Evolutionary conservation across 2,113 vertebrate species (phyloP).

Genomic region (Vireo altiloquus): DNA sequence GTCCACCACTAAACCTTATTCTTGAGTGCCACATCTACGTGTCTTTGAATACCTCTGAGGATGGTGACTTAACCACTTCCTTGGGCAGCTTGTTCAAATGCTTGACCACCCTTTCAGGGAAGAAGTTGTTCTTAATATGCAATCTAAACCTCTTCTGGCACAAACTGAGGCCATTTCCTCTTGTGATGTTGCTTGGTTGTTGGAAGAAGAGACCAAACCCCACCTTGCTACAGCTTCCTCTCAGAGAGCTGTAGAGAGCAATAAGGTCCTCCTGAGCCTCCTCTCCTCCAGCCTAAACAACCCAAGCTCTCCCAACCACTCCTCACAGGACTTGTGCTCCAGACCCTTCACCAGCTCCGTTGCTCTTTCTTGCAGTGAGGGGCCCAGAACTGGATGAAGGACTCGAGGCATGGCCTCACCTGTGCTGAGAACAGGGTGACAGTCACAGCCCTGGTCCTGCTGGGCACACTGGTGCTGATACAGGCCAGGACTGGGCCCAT

Average conservation of each 20-base stretch:
- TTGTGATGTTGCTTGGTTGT: too few species aligned
- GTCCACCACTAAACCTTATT: not conserved
- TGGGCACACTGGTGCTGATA: not conserved
- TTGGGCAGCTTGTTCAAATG: not conserved
- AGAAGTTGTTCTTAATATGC: not conserved
- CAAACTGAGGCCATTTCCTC: not conserved
- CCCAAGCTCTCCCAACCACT: not conserved
- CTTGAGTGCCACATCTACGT: not conserved
- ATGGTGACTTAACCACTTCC: not conserved
- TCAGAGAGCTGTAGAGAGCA: not conserved
- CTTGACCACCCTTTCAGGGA: not conserved
- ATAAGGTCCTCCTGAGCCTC: too few species aligned
- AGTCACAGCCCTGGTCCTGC: not conserved
- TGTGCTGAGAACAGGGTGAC: not conserved
- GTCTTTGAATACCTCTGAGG: not conserved
- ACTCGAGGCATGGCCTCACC: not conserved
- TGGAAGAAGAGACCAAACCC: not conserved
- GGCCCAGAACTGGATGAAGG: too few species aligned
- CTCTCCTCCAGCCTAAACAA: not conserved
- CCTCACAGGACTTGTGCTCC: not conserved
- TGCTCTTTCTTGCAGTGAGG: not conserved
- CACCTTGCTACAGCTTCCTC: not conserved
- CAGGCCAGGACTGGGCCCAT: not conserved
- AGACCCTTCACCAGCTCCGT: not conserved
- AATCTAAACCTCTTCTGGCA: not conserved